Evolutionary conservation across 1,140 invertebrate genomes (phyloP).

Genomic region (Drosophila prosaltans): DNA sequence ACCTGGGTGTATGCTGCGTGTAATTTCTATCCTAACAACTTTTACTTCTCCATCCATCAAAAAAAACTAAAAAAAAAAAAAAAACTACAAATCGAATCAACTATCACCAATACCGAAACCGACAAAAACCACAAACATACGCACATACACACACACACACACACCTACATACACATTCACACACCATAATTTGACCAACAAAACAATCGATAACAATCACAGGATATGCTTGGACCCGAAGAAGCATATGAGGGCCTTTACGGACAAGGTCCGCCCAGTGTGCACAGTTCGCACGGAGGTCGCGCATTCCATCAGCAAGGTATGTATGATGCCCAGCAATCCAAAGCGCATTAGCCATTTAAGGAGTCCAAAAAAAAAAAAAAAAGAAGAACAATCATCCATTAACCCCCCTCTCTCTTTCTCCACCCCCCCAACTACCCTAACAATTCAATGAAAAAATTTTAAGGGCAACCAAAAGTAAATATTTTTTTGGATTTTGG

Average conservation of each 20-base stretch:
- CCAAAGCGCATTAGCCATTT: constrained; percentile 1
- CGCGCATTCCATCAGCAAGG: constrained; percentile 90
- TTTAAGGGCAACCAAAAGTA: background rate
- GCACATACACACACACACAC: constrained; percentile 28
- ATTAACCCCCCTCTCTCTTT: background rate
- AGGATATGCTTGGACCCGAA: constrained; percentile 96
- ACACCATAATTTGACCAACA: constrained; percentile 33
- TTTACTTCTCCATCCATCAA: constrained; percentile 76
- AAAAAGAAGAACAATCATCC: background rate
- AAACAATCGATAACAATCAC: constrained; percentile 47
- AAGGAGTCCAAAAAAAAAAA: background rate
- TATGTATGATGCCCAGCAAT: constrained; percentile 84
- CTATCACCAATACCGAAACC: background rate
- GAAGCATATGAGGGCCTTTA: constrained; percentile 96
- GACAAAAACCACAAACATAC: constrained; percentile 44
- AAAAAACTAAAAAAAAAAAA: constrained; percentile 38
- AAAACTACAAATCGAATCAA: background rate
- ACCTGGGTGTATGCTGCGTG: constrained; percentile 55
- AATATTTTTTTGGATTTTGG: background rate
- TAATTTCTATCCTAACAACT: constrained; percentile 74
- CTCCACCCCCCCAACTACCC: background rate
- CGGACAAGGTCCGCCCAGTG: constrained; percentile 91
- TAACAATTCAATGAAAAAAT: constrained; percentile 18
- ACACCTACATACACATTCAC: constrained; percentile 34
- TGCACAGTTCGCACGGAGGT: constrained; percentile 90